Evolutionary conservation across 1,140 invertebrate genomes (phyloP).

Genomic region (Lordiphosa stackelbergi): DNA sequence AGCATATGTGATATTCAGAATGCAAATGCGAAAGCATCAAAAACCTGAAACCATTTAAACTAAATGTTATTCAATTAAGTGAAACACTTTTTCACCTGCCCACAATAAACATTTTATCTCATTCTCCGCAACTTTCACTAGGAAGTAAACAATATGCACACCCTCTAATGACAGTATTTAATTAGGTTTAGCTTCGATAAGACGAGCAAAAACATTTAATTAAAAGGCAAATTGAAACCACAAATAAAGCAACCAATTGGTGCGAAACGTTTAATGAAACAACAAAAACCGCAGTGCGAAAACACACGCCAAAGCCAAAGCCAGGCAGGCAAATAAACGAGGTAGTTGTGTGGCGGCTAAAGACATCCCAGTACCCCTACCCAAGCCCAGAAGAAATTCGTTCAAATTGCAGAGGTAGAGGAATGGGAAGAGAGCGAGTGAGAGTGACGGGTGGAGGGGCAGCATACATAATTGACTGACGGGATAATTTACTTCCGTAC

Average conservation of each 20-base stretch:
- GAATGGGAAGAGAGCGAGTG: conserved; percentile 1
- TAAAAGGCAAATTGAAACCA: conserved; percentile 63
- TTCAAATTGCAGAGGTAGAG: conserved; percentile 10
- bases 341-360: conserved; percentile 64
- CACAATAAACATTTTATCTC: no score
- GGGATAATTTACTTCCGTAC: conserved; percentile 72
- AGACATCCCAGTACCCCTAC: conserved; percentile 23
- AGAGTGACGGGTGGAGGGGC: conserved; percentile 8
- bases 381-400: conserved; percentile 5
- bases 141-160: conserved; percentile 34
- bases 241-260: conserved; percentile 73
- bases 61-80: no score
- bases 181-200: conserved; percentile 32
- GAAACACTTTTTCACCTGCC: no score
- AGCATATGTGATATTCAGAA: no score
- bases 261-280: conserved; percentile 61
- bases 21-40: no score
- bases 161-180: conserved; percentile 26
- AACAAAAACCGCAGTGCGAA: conserved; percentile 14
- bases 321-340: conserved; percentile 58
- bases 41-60: no score
- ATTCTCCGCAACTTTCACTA: neutral
- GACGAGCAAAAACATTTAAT: conserved; percentile 42
- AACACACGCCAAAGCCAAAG: conserved; percentile 37
- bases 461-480: conserved; percentile 70